A percentile compares a stretch with the other conserved stretches of the same genome.
Evolutionary conservation across 2,797 vertebrate genomes (phyloP).

Genomic region (Cryptoblepharus egeriae): DNA sequence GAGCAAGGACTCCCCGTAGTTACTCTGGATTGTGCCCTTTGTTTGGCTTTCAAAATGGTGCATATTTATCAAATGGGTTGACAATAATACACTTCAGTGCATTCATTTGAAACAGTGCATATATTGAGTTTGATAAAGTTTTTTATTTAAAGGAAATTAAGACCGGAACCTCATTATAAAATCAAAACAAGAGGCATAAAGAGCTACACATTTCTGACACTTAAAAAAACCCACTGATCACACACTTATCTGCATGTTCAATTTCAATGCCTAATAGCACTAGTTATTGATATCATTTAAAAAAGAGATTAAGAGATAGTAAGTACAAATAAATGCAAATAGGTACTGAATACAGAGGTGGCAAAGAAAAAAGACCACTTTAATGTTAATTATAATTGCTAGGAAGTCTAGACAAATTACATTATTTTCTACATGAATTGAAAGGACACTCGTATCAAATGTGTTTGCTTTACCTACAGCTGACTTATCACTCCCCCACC

Average conservation of each 20-base stretch:
- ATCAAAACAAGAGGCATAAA: slow-evolving; percentile 76
- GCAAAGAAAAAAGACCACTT: slow-evolving; percentile 78
- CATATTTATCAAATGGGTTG: slow-evolving; percentile 77
- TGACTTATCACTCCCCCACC: slow-evolving; percentile 36
- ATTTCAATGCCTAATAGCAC: slow-evolving; percentile 79
- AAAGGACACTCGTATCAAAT: slow-evolving; percentile 61
- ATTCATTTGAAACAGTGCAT: slow-evolving; percentile 78
- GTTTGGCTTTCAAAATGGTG: slow-evolving; percentile 74
- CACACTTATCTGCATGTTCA: slow-evolving; percentile 78
- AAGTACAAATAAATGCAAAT: slow-evolving; percentile 81
- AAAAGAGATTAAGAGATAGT: slow-evolving; percentile 81
- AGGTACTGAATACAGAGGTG: slow-evolving; percentile 80
- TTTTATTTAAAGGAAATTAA: slow-evolving; percentile 73
- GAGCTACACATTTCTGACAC: slow-evolving; percentile 68
- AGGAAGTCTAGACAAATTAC: slow-evolving; percentile 77
- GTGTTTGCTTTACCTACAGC: slow-evolving; percentile 60
- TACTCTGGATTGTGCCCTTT: no score
- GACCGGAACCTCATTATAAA: slow-evolving; percentile 78
- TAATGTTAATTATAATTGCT: slow-evolving; percentile 79
- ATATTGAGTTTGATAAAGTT: slow-evolving; percentile 79
- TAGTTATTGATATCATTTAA: slow-evolving; percentile 81
- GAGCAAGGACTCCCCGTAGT: no score
- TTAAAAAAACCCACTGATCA: slow-evolving; percentile 71
- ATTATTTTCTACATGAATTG: slow-evolving; percentile 72
- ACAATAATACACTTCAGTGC: slow-evolving; percentile 72